Base-by-base conservation (phyloP, 1,140 invertebrate genomes). In the Drosophila novamexicana region DNA sequence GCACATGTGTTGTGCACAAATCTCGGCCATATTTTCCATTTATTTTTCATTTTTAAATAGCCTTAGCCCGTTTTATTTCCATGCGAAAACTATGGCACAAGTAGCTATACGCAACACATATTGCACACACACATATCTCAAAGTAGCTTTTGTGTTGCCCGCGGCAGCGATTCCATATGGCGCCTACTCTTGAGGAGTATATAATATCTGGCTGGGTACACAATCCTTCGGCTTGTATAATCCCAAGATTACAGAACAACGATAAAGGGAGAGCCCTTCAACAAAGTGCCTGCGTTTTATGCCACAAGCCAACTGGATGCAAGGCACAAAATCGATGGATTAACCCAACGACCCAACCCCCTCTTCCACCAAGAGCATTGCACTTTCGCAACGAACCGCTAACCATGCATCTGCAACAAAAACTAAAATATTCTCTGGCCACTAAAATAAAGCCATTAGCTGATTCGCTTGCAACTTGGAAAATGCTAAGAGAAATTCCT, bases 301-400 rank as follows among this genome's bases (percentile, higher is more conserved):
- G 53, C 39, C 22, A 50, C 45, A 66, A 32, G 37, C 40, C 42
- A 53, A 39, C 22, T 61, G 57, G 39, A 61, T 61, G 37, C 57
- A 52, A 37, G 47, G 22, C 45, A 58, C 54, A 74, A 62, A 69
- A 83, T 84, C 77, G 79, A 82, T 82, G 79, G 67, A 85, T 80
- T 83, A 84, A 40, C 52, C 10, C 40, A 22, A 32, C 75, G 34
- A 37, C 36, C 29, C n/a, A 52, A 66, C 29, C 42, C 36, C 40
- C n/a, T 61, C n/a, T 18, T 1, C 54, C 50, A 22, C 14, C 54
- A 8, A 18, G 54, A 47, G 63, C 45, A 53, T 45, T 53, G 39
- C 54, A 52, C 63, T 59, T 52, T 32, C 29, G 37, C 22, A 12
- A 59, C 79, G 56, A 58, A 76, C 44, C 56, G 50, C 53, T 50